Evolutionary conservation across 2,113 vertebrate genomes (phyloP), one percentile per base, ranked within the genome.

Genomic region (Pelobates fuscus): DNA sequence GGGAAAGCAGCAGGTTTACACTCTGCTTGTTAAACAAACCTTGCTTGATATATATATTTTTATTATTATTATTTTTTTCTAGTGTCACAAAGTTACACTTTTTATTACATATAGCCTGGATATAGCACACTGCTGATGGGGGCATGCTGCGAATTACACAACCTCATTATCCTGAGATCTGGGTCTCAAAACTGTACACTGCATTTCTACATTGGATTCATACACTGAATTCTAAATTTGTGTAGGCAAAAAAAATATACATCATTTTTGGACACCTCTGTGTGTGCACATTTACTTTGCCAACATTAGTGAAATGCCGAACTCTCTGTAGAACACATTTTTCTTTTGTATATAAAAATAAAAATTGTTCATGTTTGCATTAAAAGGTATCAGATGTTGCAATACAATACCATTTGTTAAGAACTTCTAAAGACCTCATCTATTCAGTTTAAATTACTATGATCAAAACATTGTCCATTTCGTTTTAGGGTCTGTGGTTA

Each of bases 1-100:
- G 67, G 83, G 78, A 84, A 85, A 82, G 37, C 75, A 82, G 27
- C 26, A 73, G 73, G 66, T 82, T 81, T 79, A 62, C 77, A 64
- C 78, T 82, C 52, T 87, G 69, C 73, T 84, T 81, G 77, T 80
- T 80, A 82, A 82, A 70, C 80, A 80, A 83, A 82, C 78, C 73
- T 70, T 80, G 70, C 64, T 75, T 84, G 77, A 85, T 80, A 1
- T 66, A 1, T 66, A 20, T 23, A 41, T 65, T 69, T 67, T 15
- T 49, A 15, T 49, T 49, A 15, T 49, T 15, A 1, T 4, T 15
- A 15, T 49, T 15, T 17, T 49, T 12, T 49, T 57, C 25, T 25
- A 65, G 78, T 74, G 66, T 70, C 78, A 79, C 65, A 71, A 77
- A 80, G 70, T 81, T 77, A 59, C 66, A 80, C 43, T 54, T 78